These are phyloP conservation scores for Corydoras maculifer DNA, from an alignment of 2,113 vertebrate species.

Conservation along the genomic window DNA sequence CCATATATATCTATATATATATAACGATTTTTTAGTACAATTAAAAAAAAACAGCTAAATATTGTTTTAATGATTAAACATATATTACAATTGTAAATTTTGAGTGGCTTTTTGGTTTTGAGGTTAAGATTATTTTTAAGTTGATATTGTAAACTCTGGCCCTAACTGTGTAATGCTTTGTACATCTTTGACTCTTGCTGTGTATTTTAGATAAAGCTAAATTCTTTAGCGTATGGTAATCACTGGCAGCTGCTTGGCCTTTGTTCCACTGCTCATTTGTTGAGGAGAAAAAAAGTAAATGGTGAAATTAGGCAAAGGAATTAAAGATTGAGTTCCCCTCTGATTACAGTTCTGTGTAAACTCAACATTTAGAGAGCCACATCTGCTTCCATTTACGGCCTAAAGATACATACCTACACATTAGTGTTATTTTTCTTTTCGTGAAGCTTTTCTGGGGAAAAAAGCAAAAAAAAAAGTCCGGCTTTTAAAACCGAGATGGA, in stretches of 20 bases:
- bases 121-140: no score
- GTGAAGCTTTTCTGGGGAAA: constrained; percentile 51
- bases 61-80: no score
- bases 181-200: constrained; percentile 31
- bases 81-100: no score
- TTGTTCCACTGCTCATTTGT: constrained; percentile 55
- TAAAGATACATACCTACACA: constrained; percentile 62
- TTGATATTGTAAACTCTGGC: no score
- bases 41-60: no score
- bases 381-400: constrained; percentile 73
- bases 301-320: constrained; percentile 56
- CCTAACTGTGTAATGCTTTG: not conserved
- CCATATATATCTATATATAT: no score
- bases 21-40: no score
- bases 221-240: constrained; percentile 58
- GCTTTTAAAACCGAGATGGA: constrained; percentile 56
- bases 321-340: constrained; percentile 45
- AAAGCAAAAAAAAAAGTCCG: constrained; percentile 57
- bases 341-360: constrained; percentile 68
- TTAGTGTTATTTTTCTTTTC: constrained; percentile 41
- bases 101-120: no score
- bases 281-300: constrained; percentile 54
- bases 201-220: constrained; percentile 49
- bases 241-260: constrained; percentile 64
- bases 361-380: constrained; percentile 50